Base-by-base conservation (phyloP, 2,888 invertebrate species). In the Apamea crenata region DNA sequence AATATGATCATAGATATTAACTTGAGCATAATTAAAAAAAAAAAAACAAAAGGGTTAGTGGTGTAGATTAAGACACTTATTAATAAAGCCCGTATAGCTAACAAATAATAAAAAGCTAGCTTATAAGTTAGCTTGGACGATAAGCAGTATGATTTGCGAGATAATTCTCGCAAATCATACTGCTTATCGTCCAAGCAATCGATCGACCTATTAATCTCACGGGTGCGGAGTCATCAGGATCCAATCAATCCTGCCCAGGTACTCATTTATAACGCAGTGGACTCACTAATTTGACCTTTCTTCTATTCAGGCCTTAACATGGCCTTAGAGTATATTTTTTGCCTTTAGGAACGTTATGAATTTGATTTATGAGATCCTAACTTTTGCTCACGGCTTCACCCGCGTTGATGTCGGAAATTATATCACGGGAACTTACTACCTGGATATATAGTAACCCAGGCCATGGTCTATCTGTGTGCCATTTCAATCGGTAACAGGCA, bases 231-330 rank as follows among this genome's bases (percentile, higher is more conserved):
- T 96, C 96, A 96, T 94, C 94, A 92, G 89, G 82, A 88, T 91
- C 92, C 91, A 94, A 96, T 96, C 94, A 95, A 96, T 96, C 93
- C 92, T 86, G 88, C 86, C 90, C 91, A 82, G 86, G 88, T 88
- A 86, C 89, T 94, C 93, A 94, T 95, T 94, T 93, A 93, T 93
- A 90, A 88, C 84, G 90, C 91, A 92, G 90, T 91, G 90, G 89
- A 78, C 87, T 89, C 85, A 91, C 90, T 90, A 87, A 87, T 91
- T 86, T 89, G 87, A 80, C 82, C 81, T 74, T 77, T 80, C 75
- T 68, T 81, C 32, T 71, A 40, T 69, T 76, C 72, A 63, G 67
- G 59, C 59, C n/a, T 74, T 61, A 79, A 69, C 18, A 71, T 63
- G 59, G 16, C 67, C 81, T 74, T 47, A 32, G 65, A 63, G n/a